A percentile compares a stretch with the other conserved stretches of the same genome.
Conservation (phyloP, 2,113 vertebrate species). For the Chionomys nivalis region DNA sequence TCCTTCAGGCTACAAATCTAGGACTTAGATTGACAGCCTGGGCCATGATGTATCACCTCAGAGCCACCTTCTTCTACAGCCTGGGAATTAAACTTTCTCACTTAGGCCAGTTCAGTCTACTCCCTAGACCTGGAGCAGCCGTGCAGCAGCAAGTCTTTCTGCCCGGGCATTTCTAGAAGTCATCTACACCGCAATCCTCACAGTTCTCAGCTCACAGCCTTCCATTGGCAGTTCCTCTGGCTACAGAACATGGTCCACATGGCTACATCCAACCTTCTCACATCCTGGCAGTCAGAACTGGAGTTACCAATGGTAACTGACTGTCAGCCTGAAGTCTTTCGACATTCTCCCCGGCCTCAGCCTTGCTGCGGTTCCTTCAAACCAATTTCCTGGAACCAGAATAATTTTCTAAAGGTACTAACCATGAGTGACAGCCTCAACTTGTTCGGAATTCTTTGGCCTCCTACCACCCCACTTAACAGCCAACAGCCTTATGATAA, state of each 20-base stretch:
- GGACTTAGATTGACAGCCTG: neutral
- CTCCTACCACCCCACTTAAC: neutral
- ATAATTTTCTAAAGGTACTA: neutral
- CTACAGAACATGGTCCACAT: rapidly evolving
- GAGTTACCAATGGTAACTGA: no score
- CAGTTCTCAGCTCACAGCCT: neutral
- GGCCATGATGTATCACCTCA: neutral
- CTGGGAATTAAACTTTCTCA: neutral
- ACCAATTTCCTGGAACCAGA: neutral
- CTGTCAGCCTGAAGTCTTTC: neutral
- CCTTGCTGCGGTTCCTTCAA: neutral
- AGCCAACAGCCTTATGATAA: neutral
- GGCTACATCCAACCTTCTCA: neutral
- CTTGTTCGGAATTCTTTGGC: neutral
- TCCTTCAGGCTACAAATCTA: neutral
- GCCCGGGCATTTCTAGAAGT: neutral
- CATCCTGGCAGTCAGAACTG: neutral
- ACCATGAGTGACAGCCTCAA: no score
- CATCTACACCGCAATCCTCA: neutral
- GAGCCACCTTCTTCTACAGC: neutral
- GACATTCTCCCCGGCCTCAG: neutral
- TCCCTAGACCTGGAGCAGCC: neutral
- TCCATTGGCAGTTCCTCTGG: neutral
- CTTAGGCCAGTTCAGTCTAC: neutral
- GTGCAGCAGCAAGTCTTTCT: neutral